Evolutionary conservation across 2,113 vertebrate genomes (phyloP), one percentile per base, ranked within the genome.

Genomic region (Girardinichthys multiradiatus): DNA sequence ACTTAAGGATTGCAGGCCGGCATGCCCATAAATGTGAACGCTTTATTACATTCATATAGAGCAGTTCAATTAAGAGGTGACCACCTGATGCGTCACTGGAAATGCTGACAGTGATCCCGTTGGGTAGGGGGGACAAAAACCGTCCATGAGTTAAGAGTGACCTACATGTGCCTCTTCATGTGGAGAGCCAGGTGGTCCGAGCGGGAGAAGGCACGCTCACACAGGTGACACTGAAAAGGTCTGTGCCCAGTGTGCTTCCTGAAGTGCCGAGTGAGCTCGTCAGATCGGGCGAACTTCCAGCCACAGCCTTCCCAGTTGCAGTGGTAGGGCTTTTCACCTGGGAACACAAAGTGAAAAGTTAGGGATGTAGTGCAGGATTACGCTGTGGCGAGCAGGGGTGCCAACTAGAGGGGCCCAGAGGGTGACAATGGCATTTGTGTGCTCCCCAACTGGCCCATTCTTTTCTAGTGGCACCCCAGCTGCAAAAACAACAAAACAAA

Each of bases 131-230:
- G 31, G 68, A 14, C 13, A 62, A 51, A 17, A n/a, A 70, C 60
- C 39, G 62, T 76, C 67, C 24, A 0, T 2, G 0, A n/a, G 4
- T 8, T 28, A 11, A 26, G 13, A 17, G 54, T 9, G 64, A 54
- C 67, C 93, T 92, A 98, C 95, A 97, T 94, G 89, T 98, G 96
- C 84, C 96, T 93, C 94, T 98, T 98, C 96, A 98, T 98, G 91
- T 98, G 96, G 63, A 98, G 95, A n/a, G 96, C 96, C 1, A 98
- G 90, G 85, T 97, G 96, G 80, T 97, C 96, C 0, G 96, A 97
- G 21, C 96, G 94, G 59, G 96, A 98, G 90, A 98, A 98, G 0
- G 96, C 96, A 5, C 96, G 89, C 75, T 97, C 96, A 4, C 96
- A 98, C 73, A 97, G 94, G 83, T 97, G 95, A 64, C 96, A 96